Base-by-base conservation (phyloP, 92 coral and sea anemone species). In the Palythoa heliodiscus region DNA sequence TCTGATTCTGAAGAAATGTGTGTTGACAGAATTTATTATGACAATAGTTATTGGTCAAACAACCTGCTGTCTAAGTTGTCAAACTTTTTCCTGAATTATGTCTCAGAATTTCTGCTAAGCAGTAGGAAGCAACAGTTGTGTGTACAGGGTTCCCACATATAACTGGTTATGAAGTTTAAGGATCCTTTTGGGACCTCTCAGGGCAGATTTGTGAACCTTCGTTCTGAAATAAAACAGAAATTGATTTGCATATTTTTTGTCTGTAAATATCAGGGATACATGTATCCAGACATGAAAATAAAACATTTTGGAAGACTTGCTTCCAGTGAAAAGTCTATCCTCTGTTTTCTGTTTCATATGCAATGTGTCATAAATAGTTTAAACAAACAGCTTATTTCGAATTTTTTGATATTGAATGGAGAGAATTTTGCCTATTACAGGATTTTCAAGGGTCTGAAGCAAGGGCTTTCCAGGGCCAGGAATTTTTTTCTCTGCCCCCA, bases 121-220 rank as follows among this genome's bases (percentile, higher is more conserved):
- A 37, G 83, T 19, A 87, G 83, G 70, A 82, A 48, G 25, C 50
- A 73, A 16, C 90, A 87, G 52, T 52, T 35, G 74, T 67, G 55
- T 23, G 88, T 84, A 37, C 77, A 89, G 50, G 86, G 68, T 81
- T 54, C 60, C 19, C 92, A 89, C 73, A 87, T 53, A 29, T 89
- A 86, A 10, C 64, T 57, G 64, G 64, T 57, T 57, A 57, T 57
- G 64, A 57, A 57, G 13, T 57, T 9, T 57, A 57, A 57, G 64
- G 64, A 12, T 29, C 35, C 35, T 29, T 29, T 1, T 29, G 35
- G 35, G 35, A 29, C 15, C 64, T 57, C 13, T 57, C 64, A 5
- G 64, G 64, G 64, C 64, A 57, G 64, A 57, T 57, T 10, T n/a
- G 64, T 57, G 64, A 57, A 57, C 5, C 5, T 57, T 11, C 64